phyloP scores from a whole-genome alignment of 1,140 invertebrate species.

The Oppia nitens region DNA sequence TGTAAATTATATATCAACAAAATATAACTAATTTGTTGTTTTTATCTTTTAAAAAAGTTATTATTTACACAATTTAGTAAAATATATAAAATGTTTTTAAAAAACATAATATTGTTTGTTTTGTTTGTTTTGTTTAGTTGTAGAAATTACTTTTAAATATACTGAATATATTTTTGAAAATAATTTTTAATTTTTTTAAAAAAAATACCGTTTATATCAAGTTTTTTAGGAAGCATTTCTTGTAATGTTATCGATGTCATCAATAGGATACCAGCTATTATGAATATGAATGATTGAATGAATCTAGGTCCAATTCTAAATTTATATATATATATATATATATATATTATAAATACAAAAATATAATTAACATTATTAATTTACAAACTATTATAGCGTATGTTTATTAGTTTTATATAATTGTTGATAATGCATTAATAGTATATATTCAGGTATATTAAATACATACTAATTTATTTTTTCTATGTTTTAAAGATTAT shows the following conservation, averaged over 20 bases:
- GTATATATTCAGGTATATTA: neutral
- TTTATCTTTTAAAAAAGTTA: neutral
- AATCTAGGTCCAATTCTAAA: conserved; percentile 12
- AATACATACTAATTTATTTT: too few relatives aligned
- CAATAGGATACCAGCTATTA: conserved; percentile 12
- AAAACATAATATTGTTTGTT: too few relatives aligned
- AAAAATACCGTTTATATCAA: neutral
- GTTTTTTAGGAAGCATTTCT: conserved; percentile 9
- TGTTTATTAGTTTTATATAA: neutral
- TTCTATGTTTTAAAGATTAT: too few relatives aligned
- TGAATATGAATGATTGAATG: conserved; percentile 9
- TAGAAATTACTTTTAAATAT: too few relatives aligned
- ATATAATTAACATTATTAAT: neutral
- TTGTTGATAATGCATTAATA: neutral
- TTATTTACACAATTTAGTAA: neutral
- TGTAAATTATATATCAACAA: neutral
- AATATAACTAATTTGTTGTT: neutral
- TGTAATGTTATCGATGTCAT: conserved; percentile 8
- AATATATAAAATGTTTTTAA: neutral
- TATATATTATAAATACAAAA: conserved; percentile 1
- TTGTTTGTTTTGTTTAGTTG: too few relatives aligned
- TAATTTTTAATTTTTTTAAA: too few relatives aligned
- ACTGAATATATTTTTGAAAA: too few relatives aligned
- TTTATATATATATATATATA: too few relatives aligned
- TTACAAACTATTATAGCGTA: neutral